Evolutionary conservation across 1,140 invertebrate genomes (phyloP), one percentile per base, ranked within the genome.

Genomic region (Wiebesia pumilae): DNA sequence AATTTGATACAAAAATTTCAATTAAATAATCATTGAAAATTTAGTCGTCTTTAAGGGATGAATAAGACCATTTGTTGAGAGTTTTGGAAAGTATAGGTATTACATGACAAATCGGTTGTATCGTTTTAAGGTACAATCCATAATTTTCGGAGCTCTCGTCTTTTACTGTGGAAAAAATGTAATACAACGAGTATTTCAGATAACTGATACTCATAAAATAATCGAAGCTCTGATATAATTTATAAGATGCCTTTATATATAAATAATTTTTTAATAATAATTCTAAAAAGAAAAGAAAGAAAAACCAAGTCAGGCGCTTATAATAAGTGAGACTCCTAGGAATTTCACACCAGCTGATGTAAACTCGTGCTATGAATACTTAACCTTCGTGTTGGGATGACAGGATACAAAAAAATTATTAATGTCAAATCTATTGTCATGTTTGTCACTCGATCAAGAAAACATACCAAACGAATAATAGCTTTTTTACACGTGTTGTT

Each of bases 181-280:
- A 54, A 88, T 14, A 62, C 69, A 81, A 80, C 47, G 24, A 62
- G 62, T 87, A 89, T 86, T 85, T 85, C 84, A 69, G 85, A 88
- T 69, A n/a, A 54, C 86, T 82, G 85, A 89, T 85, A 88, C 83
- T 88, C 88, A 89, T 81, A 75, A 89, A 91, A 85, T 88, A 90
- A 91, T 89, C 90, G 90, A 90, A 90, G 90, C 89, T 91, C 89
- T 89, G 88, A 90, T 89, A 88, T 90, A 90, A 90, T 88, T 88
- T 91, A 87, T 90, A 91, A 90, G 88, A 86, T 90, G 88, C 90
- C 88, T 91, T 91, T 91, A 90, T 91, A 91, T 90, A 91, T 90
- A 90, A 81, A 89, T 89, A 90, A 90, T 90, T 89, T 88, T 89
- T 89, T 88, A 89, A 83, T 88, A 88, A 89, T 88, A 89, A 82